Conservation (phyloP, 2,888 invertebrate genomes). For the Drosophila yooni region DNA sequence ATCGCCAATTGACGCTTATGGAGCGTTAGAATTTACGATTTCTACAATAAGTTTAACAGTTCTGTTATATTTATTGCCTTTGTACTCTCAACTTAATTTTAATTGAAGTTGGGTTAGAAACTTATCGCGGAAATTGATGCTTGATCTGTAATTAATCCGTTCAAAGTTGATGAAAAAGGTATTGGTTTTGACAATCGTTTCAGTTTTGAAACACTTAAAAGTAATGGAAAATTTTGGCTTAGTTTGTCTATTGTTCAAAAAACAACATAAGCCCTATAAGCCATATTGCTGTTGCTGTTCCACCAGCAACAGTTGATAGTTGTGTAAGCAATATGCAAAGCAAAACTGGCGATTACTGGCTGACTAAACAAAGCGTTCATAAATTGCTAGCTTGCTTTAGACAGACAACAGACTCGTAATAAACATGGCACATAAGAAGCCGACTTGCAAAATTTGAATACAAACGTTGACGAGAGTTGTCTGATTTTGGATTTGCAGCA, state of each 20-base stretch:
- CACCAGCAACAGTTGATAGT: conserved; percentile 21
- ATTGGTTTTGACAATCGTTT: not conserved
- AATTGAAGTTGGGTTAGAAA: not conserved
- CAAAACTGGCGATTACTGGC: conserved; percentile 17
- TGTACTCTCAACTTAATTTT: conserved; percentile 17
- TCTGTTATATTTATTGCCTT: conserved; percentile 40
- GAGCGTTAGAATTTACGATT: conserved; percentile 70
- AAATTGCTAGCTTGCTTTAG: conserved; percentile 53
- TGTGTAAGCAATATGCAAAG: conserved; percentile 14
- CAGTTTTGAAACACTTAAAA: not conserved
- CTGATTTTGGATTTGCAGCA: conserved; percentile 35
- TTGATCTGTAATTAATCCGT: not conserved
- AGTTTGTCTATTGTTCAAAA: not conserved
- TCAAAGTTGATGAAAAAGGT: not conserved
- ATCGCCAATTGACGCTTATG: conserved; percentile 68
- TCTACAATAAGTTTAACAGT: conserved; percentile 59
- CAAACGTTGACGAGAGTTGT: conserved; percentile 62
- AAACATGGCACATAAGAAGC: conserved; percentile 29
- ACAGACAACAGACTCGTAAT: conserved; percentile 37
- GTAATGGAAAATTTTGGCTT: not conserved
- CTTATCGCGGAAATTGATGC: not conserved
- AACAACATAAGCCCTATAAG: not conserved
- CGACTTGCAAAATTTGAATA: conserved; percentile 67
- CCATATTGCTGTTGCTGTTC: not conserved
- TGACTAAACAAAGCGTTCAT: conserved; percentile 70